These are phyloP conservation scores for Perizoma flavofasciatum DNA, from an alignment of 2,888 invertebrate genomes.

Conservation along the genomic window DNA sequence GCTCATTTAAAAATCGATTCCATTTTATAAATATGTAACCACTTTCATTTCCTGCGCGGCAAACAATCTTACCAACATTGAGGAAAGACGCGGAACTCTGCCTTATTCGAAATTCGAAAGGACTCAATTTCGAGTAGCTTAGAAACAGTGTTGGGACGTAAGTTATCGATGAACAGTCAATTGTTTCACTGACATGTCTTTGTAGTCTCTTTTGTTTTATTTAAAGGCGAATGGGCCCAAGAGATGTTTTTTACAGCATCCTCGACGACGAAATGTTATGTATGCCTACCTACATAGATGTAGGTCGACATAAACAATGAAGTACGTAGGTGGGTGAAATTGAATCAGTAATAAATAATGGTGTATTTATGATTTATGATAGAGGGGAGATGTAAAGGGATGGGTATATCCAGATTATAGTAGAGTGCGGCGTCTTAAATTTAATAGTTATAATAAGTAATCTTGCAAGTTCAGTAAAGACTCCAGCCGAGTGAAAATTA, in stretches of 20 bases:
- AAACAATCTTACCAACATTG: constrained; percentile 38
- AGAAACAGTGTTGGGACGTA: constrained; percentile 52
- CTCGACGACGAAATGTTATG: constrained; percentile 54
- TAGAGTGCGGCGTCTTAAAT: constrained; percentile 39
- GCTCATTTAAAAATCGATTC: constrained; percentile 83
- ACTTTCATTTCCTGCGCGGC: constrained; percentile 61
- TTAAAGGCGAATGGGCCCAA: constrained; percentile 71
- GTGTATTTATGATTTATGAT: constrained; percentile 75
- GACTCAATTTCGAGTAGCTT: constrained; percentile 11
- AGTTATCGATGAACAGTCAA: constrained; percentile 59
- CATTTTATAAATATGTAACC: constrained; percentile 84
- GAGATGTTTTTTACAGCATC: constrained; percentile 66
- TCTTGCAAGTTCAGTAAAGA: constrained; percentile 24
- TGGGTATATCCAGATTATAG: constrained; percentile 47
- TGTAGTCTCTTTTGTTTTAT: constrained; percentile 81
- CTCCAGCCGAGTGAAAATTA: background rate
- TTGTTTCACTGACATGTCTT: constrained; percentile 83
- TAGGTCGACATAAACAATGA: constrained; percentile 68
- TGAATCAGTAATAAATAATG: constrained; percentile 80
- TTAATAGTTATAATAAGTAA: constrained; percentile 42
- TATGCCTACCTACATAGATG: constrained; percentile 42
- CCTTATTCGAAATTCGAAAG: constrained; percentile 48
- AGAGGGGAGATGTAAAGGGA: constrained; percentile 42
- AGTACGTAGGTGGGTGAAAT: constrained; percentile 73
- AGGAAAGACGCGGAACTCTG: constrained; percentile 37